Conservation (phyloP, 2,113 vertebrate species). For the Cavia porcellus region DNA sequence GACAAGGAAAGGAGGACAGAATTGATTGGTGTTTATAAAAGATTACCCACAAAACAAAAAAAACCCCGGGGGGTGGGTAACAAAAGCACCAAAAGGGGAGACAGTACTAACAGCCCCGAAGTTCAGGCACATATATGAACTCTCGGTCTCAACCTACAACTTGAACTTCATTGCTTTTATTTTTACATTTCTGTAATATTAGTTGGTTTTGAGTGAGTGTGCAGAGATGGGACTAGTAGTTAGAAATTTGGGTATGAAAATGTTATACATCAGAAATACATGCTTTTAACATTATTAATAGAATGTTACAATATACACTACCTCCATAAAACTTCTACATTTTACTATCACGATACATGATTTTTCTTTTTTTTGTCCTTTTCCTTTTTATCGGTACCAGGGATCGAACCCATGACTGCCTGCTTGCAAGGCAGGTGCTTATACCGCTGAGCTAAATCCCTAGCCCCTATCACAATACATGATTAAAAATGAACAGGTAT, state of each 20-base stretch:
- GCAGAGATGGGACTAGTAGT: neutral
- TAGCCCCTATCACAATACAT: neutral
- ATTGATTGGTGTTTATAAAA: neutral
- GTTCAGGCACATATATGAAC: neutral
- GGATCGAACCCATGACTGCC: too few species aligned
- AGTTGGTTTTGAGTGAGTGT: neutral
- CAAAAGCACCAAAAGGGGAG: too few species aligned
- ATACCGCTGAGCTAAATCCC: too few species aligned
- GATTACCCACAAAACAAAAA: neutral
- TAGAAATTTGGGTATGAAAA: slow-evolving; percentile 41
- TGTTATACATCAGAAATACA: neutral
- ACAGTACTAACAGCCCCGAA: too few species aligned
- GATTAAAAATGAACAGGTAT: neutral
- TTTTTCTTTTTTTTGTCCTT: too few species aligned
- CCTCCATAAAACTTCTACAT: neutral
- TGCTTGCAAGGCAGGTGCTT: too few species aligned
- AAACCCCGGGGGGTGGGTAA: neutral
- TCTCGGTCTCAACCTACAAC: neutral
- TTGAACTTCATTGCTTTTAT: neutral
- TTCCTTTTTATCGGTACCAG: too few species aligned
- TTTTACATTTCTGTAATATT: neutral
- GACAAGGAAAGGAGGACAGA: neutral
- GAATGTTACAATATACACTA: neutral
- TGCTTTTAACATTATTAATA: neutral
- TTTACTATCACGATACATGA: neutral